Percentiles rank a stretch among this genome's conserved stretches.
These are phyloP conservation scores for Rhagoletis pomonella DNA, from an alignment of 1,140 invertebrate genomes.

Conservation along the genomic window DNA sequence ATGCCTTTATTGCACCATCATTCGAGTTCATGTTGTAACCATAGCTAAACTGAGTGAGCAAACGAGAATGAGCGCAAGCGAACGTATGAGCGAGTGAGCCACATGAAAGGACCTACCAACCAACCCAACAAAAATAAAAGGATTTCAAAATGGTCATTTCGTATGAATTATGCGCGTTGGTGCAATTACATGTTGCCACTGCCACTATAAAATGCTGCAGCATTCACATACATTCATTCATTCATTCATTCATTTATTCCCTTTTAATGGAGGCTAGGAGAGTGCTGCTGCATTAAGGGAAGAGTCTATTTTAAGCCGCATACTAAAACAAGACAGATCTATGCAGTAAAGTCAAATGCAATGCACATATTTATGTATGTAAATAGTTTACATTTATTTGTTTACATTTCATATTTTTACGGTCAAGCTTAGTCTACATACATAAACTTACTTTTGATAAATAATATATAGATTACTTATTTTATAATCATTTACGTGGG, in stretches of 20 bases:
- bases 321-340: not conserved
- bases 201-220: slow-evolving; percentile 42
- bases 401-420: slow-evolving; percentile 19
- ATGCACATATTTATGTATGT: not conserved
- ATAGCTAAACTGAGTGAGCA: not conserved
- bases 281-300: not conserved
- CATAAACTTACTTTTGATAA: not conserved
- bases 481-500: not conserved
- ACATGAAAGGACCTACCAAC: slow-evolving; percentile 2
- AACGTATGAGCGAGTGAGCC: slow-evolving; percentile 19
- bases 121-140: slow-evolving; percentile 64
- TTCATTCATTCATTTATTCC: slow-evolving; percentile 23
- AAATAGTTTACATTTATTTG: slow-evolving; percentile 6
- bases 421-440: not conserved
- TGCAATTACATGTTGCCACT: slow-evolving; percentile 68
- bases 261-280: not conserved
- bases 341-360: slow-evolving; percentile 17
- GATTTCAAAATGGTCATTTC: slow-evolving; percentile 74
- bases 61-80: not conserved
- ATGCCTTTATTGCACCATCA: slow-evolving; percentile 21
- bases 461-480: not conserved
- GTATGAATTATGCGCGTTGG: slow-evolving; percentile 73
- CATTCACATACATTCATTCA: slow-evolving; percentile 50
- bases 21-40: slow-evolving; percentile 7
- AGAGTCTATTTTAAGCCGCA: not conserved